Evolutionary conservation across 2,113 vertebrate species (phyloP), one percentile per base, ranked within the genome.

Genomic region (Epinephelus moara): DNA sequence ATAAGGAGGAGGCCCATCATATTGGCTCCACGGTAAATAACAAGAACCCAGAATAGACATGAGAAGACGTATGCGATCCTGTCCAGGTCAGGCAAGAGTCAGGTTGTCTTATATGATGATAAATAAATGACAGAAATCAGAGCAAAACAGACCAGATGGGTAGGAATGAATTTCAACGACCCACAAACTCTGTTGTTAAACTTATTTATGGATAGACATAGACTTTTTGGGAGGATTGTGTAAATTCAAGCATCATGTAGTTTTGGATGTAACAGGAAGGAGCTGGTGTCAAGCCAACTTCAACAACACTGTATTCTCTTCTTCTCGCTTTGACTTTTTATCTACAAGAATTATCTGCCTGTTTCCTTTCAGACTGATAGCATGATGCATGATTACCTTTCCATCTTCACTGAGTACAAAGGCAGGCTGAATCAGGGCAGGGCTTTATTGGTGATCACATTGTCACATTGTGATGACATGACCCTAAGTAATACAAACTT

Each of bases 1-100:
- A 57, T n/a, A 30, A 66, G 74, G n/a, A 8, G 60, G 75, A 61
- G 71, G 70, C 19, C 21, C 50, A 84, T 79, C 56, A 30, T 40
- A 59, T 12, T 9, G 45, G 57, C 12, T 15, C 33, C 9, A 73
- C 8, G 6, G 60, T 11, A 72, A 77, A 74, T 55, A 70, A 77
- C 13, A 11, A 60, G 42, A 56, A 27, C 50, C 23, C 17, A 15
- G 66, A 87, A 79, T 33, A 66, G 8, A 81, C 1, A 64, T 11
- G 45, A 53, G 13, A 55, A 27, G 55, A 33, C 15, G 0, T 30
- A 27, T 2, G 11, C 53, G 55, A 52, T 81, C 37, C 52, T 27
- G 50, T 76, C n/a, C 30, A 70, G 55, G 62, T 57, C 57, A 40
- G 10, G 14, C 71, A 64, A 72, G 59, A 78, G 18, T 15, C 27